Evolutionary conservation across 2,797 vertebrate genomes (phyloP).

Genomic region (Bovichtus diacanthus): DNA sequence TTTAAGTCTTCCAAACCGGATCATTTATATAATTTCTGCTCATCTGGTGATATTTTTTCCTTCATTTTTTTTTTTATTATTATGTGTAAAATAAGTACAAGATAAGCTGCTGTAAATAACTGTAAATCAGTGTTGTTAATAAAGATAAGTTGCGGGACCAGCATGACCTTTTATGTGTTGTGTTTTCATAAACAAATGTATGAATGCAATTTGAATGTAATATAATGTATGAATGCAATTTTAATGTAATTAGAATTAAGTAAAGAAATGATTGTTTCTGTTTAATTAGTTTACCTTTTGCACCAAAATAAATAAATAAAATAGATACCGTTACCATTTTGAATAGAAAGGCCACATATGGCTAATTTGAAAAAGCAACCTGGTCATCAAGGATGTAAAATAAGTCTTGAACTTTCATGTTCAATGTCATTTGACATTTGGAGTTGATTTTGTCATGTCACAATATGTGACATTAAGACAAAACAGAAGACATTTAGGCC

Average conservation of each 20-base stretch:
- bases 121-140: conserved; percentile 44
- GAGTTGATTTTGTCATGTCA: neutral
- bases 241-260: too few species aligned
- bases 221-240: neutral
- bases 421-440: neutral
- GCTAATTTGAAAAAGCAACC: neutral
- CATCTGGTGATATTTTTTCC: neutral
- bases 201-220: too few species aligned
- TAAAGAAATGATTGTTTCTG: too few species aligned
- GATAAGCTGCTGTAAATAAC: conserved; percentile 41
- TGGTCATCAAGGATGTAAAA: neutral
- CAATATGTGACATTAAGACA: neutral
- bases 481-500: neutral
- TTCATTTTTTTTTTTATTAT: neutral
- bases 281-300: neutral
- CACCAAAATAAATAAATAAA: neutral
- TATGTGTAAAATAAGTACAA: conserved; percentile 18
- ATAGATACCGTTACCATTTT: neutral
- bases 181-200: neutral
- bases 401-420: neutral
- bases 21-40: neutral
- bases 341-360: neutral
- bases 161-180: neutral
- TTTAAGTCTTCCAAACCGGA: neutral
- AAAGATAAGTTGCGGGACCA: conserved; percentile 36